phyloP scores from a whole-genome alignment of 1,140 invertebrate species.

The Leptinotarsa texana region DNA sequence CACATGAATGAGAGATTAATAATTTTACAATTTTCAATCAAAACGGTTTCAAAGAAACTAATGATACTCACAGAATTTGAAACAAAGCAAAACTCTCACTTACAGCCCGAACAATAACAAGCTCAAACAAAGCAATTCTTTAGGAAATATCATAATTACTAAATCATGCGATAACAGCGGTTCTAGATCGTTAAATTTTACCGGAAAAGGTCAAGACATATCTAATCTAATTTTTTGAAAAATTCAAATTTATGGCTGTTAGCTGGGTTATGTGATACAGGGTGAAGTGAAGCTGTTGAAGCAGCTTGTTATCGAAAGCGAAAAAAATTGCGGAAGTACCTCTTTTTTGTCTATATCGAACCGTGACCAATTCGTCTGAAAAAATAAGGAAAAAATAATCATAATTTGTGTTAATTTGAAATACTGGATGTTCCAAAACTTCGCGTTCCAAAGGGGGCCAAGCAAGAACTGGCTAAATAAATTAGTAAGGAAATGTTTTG shows the following conservation, averaged over 20 bases:
- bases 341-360: conserved; percentile 84
- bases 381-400: conserved; percentile 26
- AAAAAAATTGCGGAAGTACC: conserved; percentile 60
- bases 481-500: background rate
- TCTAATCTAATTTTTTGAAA: conserved; percentile 12
- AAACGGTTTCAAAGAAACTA: too few species aligned
- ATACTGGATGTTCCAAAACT: too few species aligned
- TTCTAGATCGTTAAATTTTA: conserved; percentile 12
- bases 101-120: too few species aligned
- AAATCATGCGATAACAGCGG: conserved; percentile 14
- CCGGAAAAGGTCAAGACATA: conserved; percentile 18
- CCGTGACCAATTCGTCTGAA: conserved; percentile 84
- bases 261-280: background rate
- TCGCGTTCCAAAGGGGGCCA: too few species aligned
- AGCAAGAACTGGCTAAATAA: too few species aligned
- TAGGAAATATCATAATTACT: background rate
- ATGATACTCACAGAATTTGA: too few species aligned
- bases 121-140: too few species aligned
- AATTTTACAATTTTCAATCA: too few species aligned
- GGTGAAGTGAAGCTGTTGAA: background rate
- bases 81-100: too few species aligned
- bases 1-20: too few species aligned
- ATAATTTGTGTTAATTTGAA: background rate
- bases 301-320: background rate
- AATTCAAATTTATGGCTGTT: background rate